phyloP scores from a whole-genome alignment of 2,888 invertebrate species.

The Trypoxylon attenuatum region DNA sequence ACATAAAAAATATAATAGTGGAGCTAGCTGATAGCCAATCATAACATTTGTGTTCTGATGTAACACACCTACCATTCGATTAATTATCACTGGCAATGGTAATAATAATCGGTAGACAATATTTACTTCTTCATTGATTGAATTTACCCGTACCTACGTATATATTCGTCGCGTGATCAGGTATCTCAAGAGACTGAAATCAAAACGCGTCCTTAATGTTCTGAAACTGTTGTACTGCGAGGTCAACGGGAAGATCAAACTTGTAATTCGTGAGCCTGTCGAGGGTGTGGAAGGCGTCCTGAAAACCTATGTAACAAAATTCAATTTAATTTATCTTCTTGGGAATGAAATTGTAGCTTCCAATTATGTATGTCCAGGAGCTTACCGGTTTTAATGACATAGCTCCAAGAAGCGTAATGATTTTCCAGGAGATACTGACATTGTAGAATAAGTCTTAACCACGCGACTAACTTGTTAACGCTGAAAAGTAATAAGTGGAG shows the following conservation, averaged over 20 bases:
- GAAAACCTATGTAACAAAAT: constrained; percentile 91
- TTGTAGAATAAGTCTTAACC: constrained; percentile 95
- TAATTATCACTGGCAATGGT: constrained; percentile 14
- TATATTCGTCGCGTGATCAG: no score
- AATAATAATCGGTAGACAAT: constrained; percentile 5
- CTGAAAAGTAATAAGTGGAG: constrained; percentile 75
- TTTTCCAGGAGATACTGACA: constrained; percentile 86
- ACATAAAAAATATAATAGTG: no score
- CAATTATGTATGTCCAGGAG: not conserved
- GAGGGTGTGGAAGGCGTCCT: constrained; percentile 93
- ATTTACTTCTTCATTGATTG: constrained; percentile 13
- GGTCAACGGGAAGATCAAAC: constrained; percentile 96
- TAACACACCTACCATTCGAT: no score
- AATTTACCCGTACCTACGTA: constrained; percentile 3
- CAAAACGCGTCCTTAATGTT: constrained; percentile 92
- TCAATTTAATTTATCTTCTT: not conserved
- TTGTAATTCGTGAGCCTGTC: constrained; percentile 89
- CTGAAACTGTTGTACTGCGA: constrained; percentile 96
- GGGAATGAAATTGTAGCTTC: not conserved
- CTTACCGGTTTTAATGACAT: constrained; percentile 91
- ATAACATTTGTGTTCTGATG: no score
- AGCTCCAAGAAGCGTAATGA: constrained; percentile 94
- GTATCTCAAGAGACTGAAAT: no score
- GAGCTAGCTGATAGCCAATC: no score
- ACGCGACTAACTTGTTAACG: constrained; percentile 92